Percentiles rank a stretch among this genome's conserved stretches.
Conservation (phyloP, 1,140 invertebrate species). For the Anagrus nilaparvatae region DNA sequence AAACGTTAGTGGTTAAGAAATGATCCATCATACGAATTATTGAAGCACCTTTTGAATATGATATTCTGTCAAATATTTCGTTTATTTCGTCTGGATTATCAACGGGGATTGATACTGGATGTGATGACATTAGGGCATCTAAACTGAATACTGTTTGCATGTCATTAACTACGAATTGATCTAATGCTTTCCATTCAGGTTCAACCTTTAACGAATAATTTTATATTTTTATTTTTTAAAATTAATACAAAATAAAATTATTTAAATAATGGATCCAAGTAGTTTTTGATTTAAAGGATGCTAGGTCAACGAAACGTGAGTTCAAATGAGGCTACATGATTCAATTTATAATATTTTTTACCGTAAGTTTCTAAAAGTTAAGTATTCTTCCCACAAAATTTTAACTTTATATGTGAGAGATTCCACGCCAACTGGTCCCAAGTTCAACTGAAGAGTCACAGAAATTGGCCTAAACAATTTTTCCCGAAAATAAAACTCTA, state of each 20-base stretch:
- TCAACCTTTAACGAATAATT: constrained; percentile 56
- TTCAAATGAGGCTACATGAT: no score
- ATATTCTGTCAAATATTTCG: constrained; percentile 89
- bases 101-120: constrained; percentile 81
- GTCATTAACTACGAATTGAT: constrained; percentile 74
- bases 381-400: no score
- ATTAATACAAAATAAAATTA: no score
- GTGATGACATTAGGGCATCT: constrained; percentile 77
- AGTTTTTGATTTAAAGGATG: not conserved
- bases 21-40: constrained; percentile 91
- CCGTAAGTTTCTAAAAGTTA: no score
- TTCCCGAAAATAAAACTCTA: no score
- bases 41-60: constrained; percentile 82
- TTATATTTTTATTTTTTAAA: not conserved
- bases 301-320: no score
- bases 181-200: constrained; percentile 69
- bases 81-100: constrained; percentile 81
- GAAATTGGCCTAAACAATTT: no score
- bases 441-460: no score
- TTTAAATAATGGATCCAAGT: not conserved
- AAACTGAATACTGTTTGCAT: constrained; percentile 72
- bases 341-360: no score
- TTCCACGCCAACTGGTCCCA: no score
- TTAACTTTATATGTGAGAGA: no score
- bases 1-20: constrained; percentile 73